A percentile compares a stretch with the other conserved stretches of the same genome.
These are phyloP conservation scores for Aromia moschata DNA, from an alignment of 2,888 invertebrate genomes.

Conservation along the genomic window DNA sequence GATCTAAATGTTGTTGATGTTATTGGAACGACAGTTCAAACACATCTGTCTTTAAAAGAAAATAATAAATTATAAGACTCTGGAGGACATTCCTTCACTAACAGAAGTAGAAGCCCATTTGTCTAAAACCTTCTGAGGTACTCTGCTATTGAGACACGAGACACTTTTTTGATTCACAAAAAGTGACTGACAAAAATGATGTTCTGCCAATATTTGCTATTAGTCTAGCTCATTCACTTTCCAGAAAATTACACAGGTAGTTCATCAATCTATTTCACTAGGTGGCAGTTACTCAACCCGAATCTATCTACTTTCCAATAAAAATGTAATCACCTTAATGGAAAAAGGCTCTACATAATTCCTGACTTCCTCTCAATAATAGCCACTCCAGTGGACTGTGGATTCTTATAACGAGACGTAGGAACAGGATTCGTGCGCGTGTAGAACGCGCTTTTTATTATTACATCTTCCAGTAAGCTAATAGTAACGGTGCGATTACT, in stretches of 20 bases:
- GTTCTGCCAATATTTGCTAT: not conserved
- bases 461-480: not conserved
- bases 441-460: not conserved
- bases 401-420: not conserved
- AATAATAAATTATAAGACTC: no score
- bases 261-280: not conserved
- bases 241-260: not conserved
- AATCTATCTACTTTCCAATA: not conserved
- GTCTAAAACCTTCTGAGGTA: no score
- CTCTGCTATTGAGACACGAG: no score
- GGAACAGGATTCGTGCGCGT: not conserved
- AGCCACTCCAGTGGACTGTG: not conserved
- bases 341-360: not conserved
- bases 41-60: no score
- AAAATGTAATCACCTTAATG: not conserved
- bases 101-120: no score
- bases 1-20: no score
- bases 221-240: not conserved
- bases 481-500: not conserved
- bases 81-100: no score
- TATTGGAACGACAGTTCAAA: no score
- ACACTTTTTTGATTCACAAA: no score
- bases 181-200: not conserved
- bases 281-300: not conserved
- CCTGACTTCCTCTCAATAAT: not conserved